These are phyloP conservation scores for Vulpes lagopus DNA, from an alignment of 2,113 vertebrate species.

Conservation along the genomic window DNA sequence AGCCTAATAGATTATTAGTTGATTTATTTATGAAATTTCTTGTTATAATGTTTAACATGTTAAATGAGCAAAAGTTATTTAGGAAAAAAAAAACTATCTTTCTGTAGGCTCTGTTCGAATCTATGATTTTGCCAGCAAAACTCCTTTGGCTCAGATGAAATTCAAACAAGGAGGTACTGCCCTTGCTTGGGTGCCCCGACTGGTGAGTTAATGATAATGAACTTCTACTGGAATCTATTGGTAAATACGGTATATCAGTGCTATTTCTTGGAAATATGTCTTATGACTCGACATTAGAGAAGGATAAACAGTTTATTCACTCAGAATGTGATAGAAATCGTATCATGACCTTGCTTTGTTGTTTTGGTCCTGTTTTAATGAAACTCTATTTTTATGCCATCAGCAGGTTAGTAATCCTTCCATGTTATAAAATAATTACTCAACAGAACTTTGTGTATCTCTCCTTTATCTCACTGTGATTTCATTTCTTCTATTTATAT, in stretches of 20 bases:
- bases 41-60: slow-evolving; percentile 38
- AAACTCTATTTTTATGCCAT: neutral
- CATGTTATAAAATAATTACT: neutral
- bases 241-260: neutral
- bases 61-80: slow-evolving; percentile 10
- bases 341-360: neutral
- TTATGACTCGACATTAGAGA: slow-evolving; percentile 51
- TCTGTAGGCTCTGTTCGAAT: slow-evolving; percentile 92
- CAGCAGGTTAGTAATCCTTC: neutral
- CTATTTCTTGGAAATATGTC: slow-evolving; percentile 27
- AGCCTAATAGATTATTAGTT: neutral
- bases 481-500: neutral
- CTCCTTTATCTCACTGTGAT: neutral
- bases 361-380: neutral
- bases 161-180: slow-evolving; percentile 95
- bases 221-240: neutral
- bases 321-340: slow-evolving; percentile 32
- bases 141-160: slow-evolving; percentile 86
- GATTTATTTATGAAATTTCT: slow-evolving; percentile 29
- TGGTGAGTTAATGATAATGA: slow-evolving; percentile 86
- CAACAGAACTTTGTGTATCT: neutral
- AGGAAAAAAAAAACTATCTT: neutral
- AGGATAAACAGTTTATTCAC: slow-evolving; percentile 30
- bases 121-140: slow-evolving; percentile 93
- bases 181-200: slow-evolving; percentile 91